A percentile compares a stretch with the other conserved stretches of the same genome.
Evolutionary conservation across 2,797 vertebrate genomes (phyloP).

Genomic region (Meda fulgida): DNA sequence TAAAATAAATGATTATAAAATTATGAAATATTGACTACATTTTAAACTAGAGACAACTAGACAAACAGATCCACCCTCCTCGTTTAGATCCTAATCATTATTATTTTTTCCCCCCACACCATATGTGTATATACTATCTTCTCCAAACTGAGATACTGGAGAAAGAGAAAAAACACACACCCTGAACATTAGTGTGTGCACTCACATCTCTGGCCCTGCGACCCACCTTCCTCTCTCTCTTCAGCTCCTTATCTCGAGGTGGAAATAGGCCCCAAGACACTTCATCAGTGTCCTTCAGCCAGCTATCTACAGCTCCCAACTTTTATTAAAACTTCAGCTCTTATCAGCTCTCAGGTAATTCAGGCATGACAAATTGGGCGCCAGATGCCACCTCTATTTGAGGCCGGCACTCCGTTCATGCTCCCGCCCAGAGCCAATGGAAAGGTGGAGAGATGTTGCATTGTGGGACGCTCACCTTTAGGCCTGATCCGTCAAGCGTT

Average conservation of each 20-base stretch:
- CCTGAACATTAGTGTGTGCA: slow-evolving; percentile 48
- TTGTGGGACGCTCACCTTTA: slow-evolving; percentile 77
- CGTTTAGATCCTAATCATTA: slow-evolving; percentile 83
- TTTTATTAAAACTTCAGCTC: slow-evolving; percentile 89
- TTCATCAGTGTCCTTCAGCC: slow-evolving; percentile 87
- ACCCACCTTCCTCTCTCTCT: slow-evolving; percentile 56
- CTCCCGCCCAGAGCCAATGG: slow-evolving; percentile 78
- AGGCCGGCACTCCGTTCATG: slow-evolving; percentile 77
- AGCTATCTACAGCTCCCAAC: slow-evolving; percentile 83
- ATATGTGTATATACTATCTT: slow-evolving; percentile 56
- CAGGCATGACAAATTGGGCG: slow-evolving; percentile 86
- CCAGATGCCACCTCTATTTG: slow-evolving; percentile 85
- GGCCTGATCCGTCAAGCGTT: slow-evolving; percentile 47
- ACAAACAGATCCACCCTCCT: slow-evolving; percentile 78
- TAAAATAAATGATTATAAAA: background rate
- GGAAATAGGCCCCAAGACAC: slow-evolving; percentile 84
- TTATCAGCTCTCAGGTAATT: slow-evolving; percentile 86
- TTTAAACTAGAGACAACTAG: slow-evolving; percentile 46
- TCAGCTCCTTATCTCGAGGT: slow-evolving; percentile 81
- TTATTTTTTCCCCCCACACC: slow-evolving; percentile 69
- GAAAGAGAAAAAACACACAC: slow-evolving; percentile 39
- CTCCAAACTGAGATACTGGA: slow-evolving; percentile 7
- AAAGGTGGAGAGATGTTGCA: slow-evolving; percentile 74
- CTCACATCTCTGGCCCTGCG: slow-evolving; percentile 47
- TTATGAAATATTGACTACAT: background rate